Conservation (phyloP, 1,140 invertebrate species). For the Penaeus chinensis region DNA sequence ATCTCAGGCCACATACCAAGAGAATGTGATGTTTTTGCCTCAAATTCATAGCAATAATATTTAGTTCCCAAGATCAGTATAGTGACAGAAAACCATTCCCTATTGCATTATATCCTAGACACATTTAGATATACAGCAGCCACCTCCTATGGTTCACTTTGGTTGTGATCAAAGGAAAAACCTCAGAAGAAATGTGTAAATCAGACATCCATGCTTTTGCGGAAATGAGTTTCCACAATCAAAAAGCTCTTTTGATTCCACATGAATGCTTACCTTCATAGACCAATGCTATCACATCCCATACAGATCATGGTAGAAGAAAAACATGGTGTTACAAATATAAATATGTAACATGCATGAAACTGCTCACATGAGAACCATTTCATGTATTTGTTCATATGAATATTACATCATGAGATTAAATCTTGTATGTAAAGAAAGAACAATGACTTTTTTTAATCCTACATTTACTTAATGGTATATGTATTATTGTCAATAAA, state of each 20-base stretch:
- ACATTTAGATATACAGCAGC: too few species aligned
- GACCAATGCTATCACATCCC: constrained; percentile 60
- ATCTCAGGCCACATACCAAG: too few species aligned
- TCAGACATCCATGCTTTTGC: constrained; percentile 24
- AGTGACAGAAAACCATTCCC: too few species aligned
- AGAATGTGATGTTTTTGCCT: too few species aligned
- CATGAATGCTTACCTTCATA: constrained; percentile 58
- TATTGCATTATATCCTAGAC: too few species aligned
- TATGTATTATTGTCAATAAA: too few species aligned
- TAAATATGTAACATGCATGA: constrained; percentile 30
- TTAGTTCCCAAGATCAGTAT: too few species aligned
- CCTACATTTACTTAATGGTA: too few species aligned
- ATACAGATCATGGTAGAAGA: constrained; percentile 41
- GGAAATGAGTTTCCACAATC: background rate
- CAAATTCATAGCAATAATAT: too few species aligned
- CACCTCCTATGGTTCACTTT: too few species aligned
- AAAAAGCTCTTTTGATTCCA: background rate
- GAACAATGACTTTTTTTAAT: background rate
- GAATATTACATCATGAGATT: background rate
- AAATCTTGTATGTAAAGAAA: constrained; percentile 14
- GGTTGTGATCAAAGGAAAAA: background rate
- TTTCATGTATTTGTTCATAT: background rate
- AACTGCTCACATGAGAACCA: background rate
- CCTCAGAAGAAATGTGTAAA: constrained; percentile 6
- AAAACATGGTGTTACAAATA: constrained; percentile 41